Evolutionary conservation across 2,113 vertebrate species (phyloP), one percentile per base, ranked within the genome.

Genomic region (Antechinus stuartii): DNA sequence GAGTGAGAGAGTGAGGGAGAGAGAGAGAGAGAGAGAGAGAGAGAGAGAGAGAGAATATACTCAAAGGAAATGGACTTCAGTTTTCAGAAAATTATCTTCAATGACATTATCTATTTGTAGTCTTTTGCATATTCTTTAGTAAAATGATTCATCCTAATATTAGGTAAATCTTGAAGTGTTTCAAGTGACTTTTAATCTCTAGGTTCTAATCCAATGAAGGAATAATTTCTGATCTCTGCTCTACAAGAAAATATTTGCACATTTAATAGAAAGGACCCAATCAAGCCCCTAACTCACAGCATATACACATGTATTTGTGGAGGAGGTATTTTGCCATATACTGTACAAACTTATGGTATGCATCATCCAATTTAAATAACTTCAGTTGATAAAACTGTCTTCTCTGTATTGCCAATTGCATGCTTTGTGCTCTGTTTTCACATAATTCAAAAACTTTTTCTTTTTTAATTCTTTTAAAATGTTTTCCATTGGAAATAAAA

Each of bases 71-170:
- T 0, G 30, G 10, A 22, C 89, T 94, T 90, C 55, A 94, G 35
- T 16, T 52, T 93, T 54, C 46, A 90, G 54, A 57, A 94, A 89
- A 92, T 94, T n/a, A 91, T 91, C 89, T 94, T 4, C 3, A 49
- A 22, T 92, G 50, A 26, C 50, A 25, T 27, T 50, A 53, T 68
- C 89, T 46, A 90, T n/a, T 8, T 92, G n/a, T 89, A 23, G 50
- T n/a, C 92, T 95, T 89, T 90, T 91, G 89, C 54, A 96, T n/a
- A n/a, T 57, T 95, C 19, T 93, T 97, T 12, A 90, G 0, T 94
- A 94, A 95, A 92, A 26, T 90, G 90, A 50, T 94, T 93, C 54
- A 92, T 92, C 55, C 3, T 47, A 35, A 3, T n/a, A 91, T 56
- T 49, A 22, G 35, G 54, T 94, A 84, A 52, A 91, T 96, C 46